Conservation (phyloP, 2,797 vertebrate species). For the Loris lydekkerianus region DNA sequence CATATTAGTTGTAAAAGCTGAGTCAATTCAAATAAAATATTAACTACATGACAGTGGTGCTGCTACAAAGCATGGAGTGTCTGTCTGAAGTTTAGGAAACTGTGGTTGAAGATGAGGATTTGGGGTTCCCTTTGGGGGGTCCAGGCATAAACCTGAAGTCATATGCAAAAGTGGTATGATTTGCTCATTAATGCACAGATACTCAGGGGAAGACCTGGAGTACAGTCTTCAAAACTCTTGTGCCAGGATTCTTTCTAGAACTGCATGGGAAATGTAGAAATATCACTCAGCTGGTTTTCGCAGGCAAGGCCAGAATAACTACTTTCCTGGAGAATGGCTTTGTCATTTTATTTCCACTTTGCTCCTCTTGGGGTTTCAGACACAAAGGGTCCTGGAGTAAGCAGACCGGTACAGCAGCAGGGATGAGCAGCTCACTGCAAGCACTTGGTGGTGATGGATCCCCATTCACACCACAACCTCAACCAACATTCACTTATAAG, state of each 20-base stretch:
- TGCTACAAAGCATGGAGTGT: not conserved
- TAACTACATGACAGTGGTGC: not conserved
- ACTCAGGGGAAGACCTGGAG: not conserved
- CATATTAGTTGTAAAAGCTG: not conserved
- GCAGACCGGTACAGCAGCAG: not conserved
- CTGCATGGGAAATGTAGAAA: not conserved
- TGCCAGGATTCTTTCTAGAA: not conserved
- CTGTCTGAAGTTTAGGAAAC: not conserved
- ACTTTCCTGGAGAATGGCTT: not conserved
- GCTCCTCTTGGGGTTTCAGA: not conserved
- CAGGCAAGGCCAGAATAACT: not conserved
- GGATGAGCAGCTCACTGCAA: not conserved
- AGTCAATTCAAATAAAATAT: not conserved
- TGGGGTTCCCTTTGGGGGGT: not conserved
- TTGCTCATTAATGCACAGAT: not conserved
- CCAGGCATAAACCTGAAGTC: not conserved
- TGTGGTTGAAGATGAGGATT: not conserved
- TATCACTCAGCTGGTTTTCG: not conserved
- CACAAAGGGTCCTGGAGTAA: not conserved
- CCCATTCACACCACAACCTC: too few species aligned
- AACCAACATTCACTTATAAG: not conserved
- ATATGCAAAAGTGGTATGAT: not conserved
- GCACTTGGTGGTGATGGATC: too few species aligned
- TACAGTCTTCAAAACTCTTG: not conserved
- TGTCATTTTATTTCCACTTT: not conserved